Base-by-base conservation (phyloP, 2,888 invertebrate species). In the Scaptodrosophila latifasciaeformis region DNA sequence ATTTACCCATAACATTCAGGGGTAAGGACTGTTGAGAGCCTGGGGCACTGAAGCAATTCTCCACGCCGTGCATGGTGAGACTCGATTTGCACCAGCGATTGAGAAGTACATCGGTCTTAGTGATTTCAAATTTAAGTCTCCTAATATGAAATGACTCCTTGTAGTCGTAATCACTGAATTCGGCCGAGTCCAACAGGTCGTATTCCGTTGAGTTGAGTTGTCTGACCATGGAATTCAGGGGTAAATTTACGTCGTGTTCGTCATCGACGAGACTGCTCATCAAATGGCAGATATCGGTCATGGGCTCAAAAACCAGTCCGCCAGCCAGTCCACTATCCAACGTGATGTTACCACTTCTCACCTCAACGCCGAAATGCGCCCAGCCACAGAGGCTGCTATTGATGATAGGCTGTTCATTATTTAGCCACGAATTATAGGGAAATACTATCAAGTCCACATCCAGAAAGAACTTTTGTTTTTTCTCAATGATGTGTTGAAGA, bases 291-390 rank as follows among this genome's bases (percentile, higher is more conserved):
- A 72, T 13, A 34, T 72, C 72, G 0, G 40, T 39, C 67, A 70
- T 56, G 7, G 72, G 67, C n/a, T 72, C 70, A 9, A 9, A 72
- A 13, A 70, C 59, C 2, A 70, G 27, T 1, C 70, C 70, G 0
- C 70, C 52, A 7, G 64, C 56, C 0, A 57, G 2, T 1, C 66
- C 70, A 4, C 56, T 47, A 17, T 70, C 70, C 13, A 70, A 12
- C 10, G 5, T 24, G n/a, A 67, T 66, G 10, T 59, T 56, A 2
- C 31, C 70, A 2, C 67, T 67, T 0, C 42, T 34, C 12, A 62
- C 1, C 27, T 57, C 56, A 0, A 69, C 1, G 1, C 58, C 64
- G n/a, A 69, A 72, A 15, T 59, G 29, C 0, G 59, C 59, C 61
- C 64, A 72, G 12, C 70, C 70, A 0, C 50, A 35, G 1, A 70